Evolutionary conservation across 2,797 vertebrate species (phyloP).

Genomic region (Neosilurus hyrtlii): DNA sequence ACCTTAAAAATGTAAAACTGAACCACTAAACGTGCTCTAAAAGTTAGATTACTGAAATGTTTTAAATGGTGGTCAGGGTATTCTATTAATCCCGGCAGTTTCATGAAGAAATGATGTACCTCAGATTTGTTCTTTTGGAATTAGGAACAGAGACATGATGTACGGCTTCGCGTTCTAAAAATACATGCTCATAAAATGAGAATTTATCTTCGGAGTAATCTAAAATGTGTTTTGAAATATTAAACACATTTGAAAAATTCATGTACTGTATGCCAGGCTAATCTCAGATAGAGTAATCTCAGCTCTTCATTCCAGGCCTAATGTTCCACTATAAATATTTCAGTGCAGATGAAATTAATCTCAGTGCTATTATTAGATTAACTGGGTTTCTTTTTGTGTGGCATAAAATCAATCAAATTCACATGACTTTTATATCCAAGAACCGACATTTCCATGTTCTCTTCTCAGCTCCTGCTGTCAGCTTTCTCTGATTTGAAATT

Average conservation of each 20-base stretch:
- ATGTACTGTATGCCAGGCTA: constrained; percentile 40
- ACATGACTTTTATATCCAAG: constrained; percentile 34
- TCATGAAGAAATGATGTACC: background rate
- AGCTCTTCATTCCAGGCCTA: constrained; percentile 67
- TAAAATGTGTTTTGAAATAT: constrained; percentile 51
- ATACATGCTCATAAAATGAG: constrained; percentile 6
- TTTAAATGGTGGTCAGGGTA: background rate
- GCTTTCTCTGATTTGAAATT: background rate
- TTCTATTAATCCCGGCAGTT: background rate
- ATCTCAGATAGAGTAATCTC: constrained; percentile 57
- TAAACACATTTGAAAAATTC: constrained; percentile 50
- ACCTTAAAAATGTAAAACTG: no score
- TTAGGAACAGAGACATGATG: background rate
- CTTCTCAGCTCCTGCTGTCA: no score
- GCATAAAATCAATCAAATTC: constrained; percentile 49
- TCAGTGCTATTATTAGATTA: constrained; percentile 54
- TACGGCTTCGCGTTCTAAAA: constrained; percentile 25
- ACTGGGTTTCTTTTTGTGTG: constrained; percentile 43
- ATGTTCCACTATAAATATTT: constrained; percentile 73
- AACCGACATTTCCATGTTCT: background rate
- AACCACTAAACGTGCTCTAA: no score
- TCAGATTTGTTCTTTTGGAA: background rate
- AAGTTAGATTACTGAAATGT: background rate
- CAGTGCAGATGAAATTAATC: constrained; percentile 69
- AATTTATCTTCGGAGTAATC: constrained; percentile 38